Percentiles rank a stretch among this genome's conserved stretches.
phyloP scores from a whole-genome alignment of 30 jellyfish, hydroid and myxozoan species.

The Hydra vulgaris region DNA sequence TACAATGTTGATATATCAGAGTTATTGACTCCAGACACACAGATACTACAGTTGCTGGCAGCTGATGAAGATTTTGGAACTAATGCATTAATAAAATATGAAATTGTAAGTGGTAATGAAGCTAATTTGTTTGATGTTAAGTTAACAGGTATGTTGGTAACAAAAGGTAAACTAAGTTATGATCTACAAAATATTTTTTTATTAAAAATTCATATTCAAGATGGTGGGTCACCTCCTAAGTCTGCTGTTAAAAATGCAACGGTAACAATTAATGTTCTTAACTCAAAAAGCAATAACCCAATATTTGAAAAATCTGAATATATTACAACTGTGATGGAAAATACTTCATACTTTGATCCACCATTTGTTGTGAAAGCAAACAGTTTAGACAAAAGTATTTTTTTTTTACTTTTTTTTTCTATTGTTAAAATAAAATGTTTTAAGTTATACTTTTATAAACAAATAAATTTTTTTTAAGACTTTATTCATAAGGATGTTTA shows the following conservation, averaged over 20 bases:
- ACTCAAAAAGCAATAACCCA: conserved; percentile 76
- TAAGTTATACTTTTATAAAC: too few relatives aligned
- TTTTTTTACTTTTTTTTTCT: background rate
- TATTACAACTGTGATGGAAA: conserved; percentile 35
- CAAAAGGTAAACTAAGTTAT: conserved; percentile 35
- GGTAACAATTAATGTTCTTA: conserved; percentile 42
- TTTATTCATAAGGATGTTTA: too few relatives aligned
- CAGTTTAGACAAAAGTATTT: conserved; percentile 11
- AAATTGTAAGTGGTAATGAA: conserved; percentile 49
- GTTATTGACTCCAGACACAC: conserved; percentile 44
- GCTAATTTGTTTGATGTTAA: conserved; percentile 44
- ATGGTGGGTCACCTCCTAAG: conserved; percentile 63
- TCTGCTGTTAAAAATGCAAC: conserved; percentile 40
- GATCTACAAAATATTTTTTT: conserved; percentile 35
- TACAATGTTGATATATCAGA: conserved; percentile 57
- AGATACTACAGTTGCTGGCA: conserved; percentile 41
- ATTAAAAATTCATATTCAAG: conserved; percentile 45
- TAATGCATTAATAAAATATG: conserved; percentile 48
- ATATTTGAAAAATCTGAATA: conserved; percentile 34
- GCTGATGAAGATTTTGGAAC: conserved; percentile 66
- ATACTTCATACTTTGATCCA: conserved; percentile 12
- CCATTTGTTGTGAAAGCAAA: conserved; percentile 18
- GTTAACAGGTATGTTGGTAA: conserved; percentile 46
- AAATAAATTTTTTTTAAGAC: too few relatives aligned
- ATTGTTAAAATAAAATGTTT: too few relatives aligned